These are phyloP conservation scores for Watersipora subatra DNA, from an alignment of 1,140 invertebrate genomes.

Conservation along the genomic window DNA sequence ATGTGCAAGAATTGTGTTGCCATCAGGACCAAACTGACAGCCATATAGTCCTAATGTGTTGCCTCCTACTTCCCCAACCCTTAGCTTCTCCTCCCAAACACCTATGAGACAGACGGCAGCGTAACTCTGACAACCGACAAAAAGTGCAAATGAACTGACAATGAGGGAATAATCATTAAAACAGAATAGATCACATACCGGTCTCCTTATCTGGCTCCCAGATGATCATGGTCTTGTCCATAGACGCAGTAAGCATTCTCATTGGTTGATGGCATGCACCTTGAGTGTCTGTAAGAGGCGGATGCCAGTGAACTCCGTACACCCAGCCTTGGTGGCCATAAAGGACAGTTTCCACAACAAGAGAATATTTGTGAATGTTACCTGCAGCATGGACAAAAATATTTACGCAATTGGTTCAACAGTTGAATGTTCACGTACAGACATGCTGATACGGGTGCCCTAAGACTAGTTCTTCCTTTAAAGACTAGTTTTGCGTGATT, in stretches of 20 bases:
- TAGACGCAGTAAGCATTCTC: slow-evolving; percentile 67
- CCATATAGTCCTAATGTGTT: slow-evolving; percentile 85
- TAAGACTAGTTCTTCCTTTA: too few relatives aligned
- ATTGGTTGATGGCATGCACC: slow-evolving; percentile 20
- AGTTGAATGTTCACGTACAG: too few relatives aligned
- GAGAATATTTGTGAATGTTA: too few relatives aligned
- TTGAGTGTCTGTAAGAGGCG: slow-evolving; percentile 12
- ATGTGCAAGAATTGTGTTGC: slow-evolving; percentile 61
- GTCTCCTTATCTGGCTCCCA: slow-evolving; percentile 55
- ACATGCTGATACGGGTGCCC: too few relatives aligned
- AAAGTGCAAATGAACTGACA: neutral
- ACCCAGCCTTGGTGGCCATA: slow-evolving; percentile 86
- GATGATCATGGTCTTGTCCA: slow-evolving; percentile 85
- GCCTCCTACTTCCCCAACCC: slow-evolving; percentile 64
- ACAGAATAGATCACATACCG: too few relatives aligned
- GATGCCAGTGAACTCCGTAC: slow-evolving; percentile 74
- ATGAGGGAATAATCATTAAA: too few relatives aligned
- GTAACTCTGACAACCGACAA: neutral
- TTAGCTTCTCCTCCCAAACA: slow-evolving; percentile 52
- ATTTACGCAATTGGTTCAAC: too few relatives aligned
- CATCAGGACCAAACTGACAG: slow-evolving; percentile 59
- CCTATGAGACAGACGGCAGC: neutral
- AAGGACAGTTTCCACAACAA: slow-evolving; percentile 72
- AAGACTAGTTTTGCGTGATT: too few relatives aligned
- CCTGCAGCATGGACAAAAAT: too few relatives aligned